These are phyloP conservation scores for Cephus runcator DNA, from an alignment of 2,888 invertebrate species.

Conservation along the genomic window DNA sequence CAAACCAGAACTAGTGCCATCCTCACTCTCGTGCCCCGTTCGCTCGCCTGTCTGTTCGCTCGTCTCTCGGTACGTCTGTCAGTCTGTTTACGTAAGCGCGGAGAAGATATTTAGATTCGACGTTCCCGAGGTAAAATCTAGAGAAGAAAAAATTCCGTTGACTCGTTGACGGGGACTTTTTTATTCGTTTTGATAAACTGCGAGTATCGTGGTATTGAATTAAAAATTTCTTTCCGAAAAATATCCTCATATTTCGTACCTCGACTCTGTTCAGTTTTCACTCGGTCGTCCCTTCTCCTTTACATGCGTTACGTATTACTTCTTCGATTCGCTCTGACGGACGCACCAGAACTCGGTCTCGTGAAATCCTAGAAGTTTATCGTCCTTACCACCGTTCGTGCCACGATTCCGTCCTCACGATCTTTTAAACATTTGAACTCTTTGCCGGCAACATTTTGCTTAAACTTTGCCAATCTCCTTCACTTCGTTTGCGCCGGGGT, in stretches of 20 bases:
- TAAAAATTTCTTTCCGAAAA: not conserved
- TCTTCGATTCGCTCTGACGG: not conserved
- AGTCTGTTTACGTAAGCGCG: conserved; percentile 44
- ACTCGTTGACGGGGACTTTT: not conserved
- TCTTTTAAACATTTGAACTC: not conserved
- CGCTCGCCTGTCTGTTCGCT: conserved; percentile 10
- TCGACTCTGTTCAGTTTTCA: not conserved
- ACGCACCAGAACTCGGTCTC: conserved; percentile 2
- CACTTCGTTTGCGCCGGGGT: too few species aligned
- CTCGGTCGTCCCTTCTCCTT: not conserved
- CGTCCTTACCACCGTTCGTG: not conserved
- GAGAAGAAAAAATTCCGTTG: not conserved
- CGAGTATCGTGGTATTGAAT: not conserved
- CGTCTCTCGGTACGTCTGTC: conserved; percentile 6
- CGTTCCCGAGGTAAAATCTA: conserved; percentile 27
- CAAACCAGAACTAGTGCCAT: conserved; percentile 37
- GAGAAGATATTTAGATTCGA: conserved; percentile 49
- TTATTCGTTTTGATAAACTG: not conserved
- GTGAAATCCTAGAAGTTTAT: not conserved
- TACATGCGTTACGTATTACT: not conserved
- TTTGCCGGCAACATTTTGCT: conserved; percentile 15
- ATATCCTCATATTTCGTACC: not conserved
- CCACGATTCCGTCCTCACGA: not conserved
- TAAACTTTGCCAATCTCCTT: conserved; percentile 23
- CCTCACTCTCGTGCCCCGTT: conserved; percentile 19